Base-by-base conservation (phyloP, 2,797 vertebrate species). In the Momotus momota region DNA sequence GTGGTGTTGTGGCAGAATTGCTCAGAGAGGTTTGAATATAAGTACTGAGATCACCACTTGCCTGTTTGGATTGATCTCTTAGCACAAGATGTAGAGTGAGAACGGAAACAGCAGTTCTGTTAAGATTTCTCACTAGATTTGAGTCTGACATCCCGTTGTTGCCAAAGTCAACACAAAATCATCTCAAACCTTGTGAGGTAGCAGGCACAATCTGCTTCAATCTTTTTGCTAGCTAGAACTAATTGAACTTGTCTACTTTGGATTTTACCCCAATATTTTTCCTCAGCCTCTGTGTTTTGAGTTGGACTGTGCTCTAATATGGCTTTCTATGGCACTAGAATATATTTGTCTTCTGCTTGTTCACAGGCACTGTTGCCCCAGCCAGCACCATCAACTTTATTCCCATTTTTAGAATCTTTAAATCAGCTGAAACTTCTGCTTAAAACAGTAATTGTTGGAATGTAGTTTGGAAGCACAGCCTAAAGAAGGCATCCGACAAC, bases 91-190 rank as follows among this genome's bases (percentile, higher is more conserved):
- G 27, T 29, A 62, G 70, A 85, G 18, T 41, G 43, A 74, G 65
- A 88, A 55, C 2, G 12, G 46, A 86, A 93, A 51, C 48, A 33
- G 16, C 31, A 62, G 43, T 41, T 86, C 49, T 79, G 49, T 90
- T 90, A 41, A 49, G 69, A 67, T 94, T 96, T 96, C 78, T 88
- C 60, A 29, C 64, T 77, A 57, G 60, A 82, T 75, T 88, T 66
- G 71, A 82, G 27, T 52, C 51, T 90, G 43, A 74, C 9, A 57
- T 89, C 41, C 60, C 6, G 1, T 49, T 85, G 43, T 91, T 93
- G 73, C 89, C 88, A 88, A 88, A 86, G 26, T 81, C 82, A 91
- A 60, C 77, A 64, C 55, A 88, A 91, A 65, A 52, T 79, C 0
- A 11, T 87, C 60, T 88, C 43, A 85, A 88, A 77, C 31, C 27